These are phyloP conservation scores for Hyperoodon ampullatus DNA, from an alignment of 2,113 vertebrate genomes.

Conservation along the genomic window DNA sequence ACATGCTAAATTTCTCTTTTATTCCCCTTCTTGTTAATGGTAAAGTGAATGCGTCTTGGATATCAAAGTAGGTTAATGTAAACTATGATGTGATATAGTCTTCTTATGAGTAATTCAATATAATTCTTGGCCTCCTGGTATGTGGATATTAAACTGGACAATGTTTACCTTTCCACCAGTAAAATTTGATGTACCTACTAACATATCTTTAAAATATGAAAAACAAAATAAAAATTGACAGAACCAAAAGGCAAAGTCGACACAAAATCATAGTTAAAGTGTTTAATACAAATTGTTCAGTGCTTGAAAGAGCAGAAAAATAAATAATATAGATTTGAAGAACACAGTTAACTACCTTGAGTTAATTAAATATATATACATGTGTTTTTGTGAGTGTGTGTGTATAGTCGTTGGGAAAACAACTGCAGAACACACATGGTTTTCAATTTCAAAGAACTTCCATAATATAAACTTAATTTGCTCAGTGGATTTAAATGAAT, in stretches of 20 bases:
- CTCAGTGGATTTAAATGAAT: background rate
- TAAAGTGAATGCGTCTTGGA: background rate
- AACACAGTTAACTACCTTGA: background rate
- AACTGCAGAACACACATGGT: background rate
- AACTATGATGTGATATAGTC: background rate
- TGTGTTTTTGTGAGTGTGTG: background rate
- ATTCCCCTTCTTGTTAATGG: background rate
- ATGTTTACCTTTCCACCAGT: background rate
- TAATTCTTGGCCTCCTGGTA: background rate
- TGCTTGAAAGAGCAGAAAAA: background rate
- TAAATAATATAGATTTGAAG: background rate
- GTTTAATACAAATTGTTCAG: background rate
- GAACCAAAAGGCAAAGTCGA: background rate
- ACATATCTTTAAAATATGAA: background rate
- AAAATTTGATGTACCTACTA: background rate
- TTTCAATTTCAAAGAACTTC: conserved; percentile 2
- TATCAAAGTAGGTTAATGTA: background rate
- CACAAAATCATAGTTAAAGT: background rate
- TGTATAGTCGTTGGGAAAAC: background rate
- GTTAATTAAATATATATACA: background rate
- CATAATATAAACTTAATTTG: background rate
- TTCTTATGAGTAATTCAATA: background rate
- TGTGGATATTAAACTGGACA: background rate
- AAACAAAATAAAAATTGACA: background rate
- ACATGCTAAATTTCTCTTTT: background rate